phyloP scores from a whole-genome alignment of 2,888 invertebrate genomes.

The Rambutsinella grinnellia region DNA sequence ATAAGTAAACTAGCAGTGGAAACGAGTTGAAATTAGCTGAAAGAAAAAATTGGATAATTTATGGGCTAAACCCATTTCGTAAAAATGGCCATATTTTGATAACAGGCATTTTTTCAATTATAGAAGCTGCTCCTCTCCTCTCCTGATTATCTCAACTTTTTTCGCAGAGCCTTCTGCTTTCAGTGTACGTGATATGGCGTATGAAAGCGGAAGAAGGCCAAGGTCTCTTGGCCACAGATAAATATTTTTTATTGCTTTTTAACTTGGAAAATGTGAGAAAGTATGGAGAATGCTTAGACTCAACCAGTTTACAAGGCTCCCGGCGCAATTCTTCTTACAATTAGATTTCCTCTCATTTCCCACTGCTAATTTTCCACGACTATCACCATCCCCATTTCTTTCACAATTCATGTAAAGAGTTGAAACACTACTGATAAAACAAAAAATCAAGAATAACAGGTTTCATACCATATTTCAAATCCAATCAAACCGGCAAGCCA shows the following conservation, averaged over 20 bases:
- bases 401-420: conserved; percentile 13
- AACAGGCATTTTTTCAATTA: conserved; percentile 41
- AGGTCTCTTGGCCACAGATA: too few species aligned
- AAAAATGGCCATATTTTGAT: conserved; percentile 22
- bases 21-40: neutral
- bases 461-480: conserved; percentile 17
- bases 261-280: conserved; percentile 10
- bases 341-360: conserved; percentile 33
- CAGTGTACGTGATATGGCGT: neutral
- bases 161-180: too few species aligned
- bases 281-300: neutral
- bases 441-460: conserved; percentile 53
- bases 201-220: conserved; percentile 48
- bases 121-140: neutral
- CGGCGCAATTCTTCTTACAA: conserved; percentile 15
- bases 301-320: conserved; percentile 32
- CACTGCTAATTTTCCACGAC: neutral
- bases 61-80: conserved; percentile 39
- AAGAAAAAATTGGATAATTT: conserved; percentile 48
- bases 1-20: neutral
- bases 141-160: neutral
- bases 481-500: conserved; percentile 11
- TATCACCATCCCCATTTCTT: neutral
- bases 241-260: too few species aligned
- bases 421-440: neutral